phyloP scores from a whole-genome alignment of 2,113 vertebrate species.

The Gopherus flavomarginatus region DNA sequence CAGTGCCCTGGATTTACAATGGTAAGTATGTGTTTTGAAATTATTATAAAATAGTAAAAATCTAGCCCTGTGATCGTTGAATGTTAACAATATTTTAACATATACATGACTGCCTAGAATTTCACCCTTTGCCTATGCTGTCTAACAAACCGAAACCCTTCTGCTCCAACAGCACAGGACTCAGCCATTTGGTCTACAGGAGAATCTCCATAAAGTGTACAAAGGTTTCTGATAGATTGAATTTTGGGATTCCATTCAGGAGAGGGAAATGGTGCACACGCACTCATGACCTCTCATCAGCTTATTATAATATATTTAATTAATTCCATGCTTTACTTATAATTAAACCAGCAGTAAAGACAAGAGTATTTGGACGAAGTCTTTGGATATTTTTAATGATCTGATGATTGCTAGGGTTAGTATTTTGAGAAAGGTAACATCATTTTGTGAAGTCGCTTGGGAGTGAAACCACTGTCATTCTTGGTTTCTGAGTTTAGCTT shows the following conservation, averaged over 20 bases:
- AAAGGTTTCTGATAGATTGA: background rate
- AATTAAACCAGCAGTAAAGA: conserved; percentile 32
- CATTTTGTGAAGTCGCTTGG: background rate
- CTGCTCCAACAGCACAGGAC: background rate
- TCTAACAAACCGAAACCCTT: background rate
- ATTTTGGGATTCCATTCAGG: background rate
- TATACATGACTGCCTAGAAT: background rate
- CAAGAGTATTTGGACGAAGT: conserved; percentile 32
- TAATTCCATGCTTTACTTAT: conserved; percentile 46
- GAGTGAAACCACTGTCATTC: background rate
- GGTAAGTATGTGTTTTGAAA: accelerated
- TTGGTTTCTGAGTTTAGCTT: background rate
- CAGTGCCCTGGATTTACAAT: background rate
- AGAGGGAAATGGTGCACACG: background rate
- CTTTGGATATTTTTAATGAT: conserved; percentile 6
- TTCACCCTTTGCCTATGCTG: background rate
- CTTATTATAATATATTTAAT: conserved; percentile 46
- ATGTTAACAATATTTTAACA: background rate
- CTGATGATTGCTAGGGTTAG: background rate
- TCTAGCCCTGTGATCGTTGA: accelerated
- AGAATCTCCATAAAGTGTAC: background rate
- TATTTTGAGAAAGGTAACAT: conserved; percentile 1
- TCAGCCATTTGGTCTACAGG: background rate
- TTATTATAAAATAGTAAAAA: background rate
- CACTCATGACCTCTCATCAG: background rate